Conservation (phyloP, 2,888 invertebrate species). For the Sinopyrophorus schimmeli region DNA sequence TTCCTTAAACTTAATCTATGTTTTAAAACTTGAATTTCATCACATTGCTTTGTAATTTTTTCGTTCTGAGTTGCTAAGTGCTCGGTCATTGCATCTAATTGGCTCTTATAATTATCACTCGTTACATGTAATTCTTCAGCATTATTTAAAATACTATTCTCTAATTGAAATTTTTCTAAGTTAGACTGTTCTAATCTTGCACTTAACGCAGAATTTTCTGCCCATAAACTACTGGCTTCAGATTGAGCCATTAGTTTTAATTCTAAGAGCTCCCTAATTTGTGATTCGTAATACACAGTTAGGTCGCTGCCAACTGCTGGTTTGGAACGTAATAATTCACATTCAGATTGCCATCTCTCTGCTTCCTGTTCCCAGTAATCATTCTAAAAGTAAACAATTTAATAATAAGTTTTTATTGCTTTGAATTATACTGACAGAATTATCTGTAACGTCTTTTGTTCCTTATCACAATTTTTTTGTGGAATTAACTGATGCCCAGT, state of each 20-base stretch:
- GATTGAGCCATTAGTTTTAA: constrained; percentile 46
- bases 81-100: constrained; percentile 76
- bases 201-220: constrained; percentile 54
- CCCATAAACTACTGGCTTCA: constrained; percentile 48
- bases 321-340: constrained; percentile 61
- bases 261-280: constrained; percentile 47
- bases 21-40: constrained; percentile 72
- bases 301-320: constrained; percentile 49
- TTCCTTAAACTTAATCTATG: constrained; percentile 56
- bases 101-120: constrained; percentile 67
- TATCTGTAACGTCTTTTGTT: no score
- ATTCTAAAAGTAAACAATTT: constrained; percentile 31
- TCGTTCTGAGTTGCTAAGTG: constrained; percentile 81
- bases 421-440: not conserved
- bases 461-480: not conserved
- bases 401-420: constrained; percentile 4
- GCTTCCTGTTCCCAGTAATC: constrained; percentile 64
- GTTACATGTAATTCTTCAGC: constrained; percentile 72
- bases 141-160: constrained; percentile 59
- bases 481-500: not conserved
- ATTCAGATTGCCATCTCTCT: constrained; percentile 74
- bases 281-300: constrained; percentile 50
- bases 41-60: constrained; percentile 80
- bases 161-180: constrained; percentile 57
- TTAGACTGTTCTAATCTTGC: constrained; percentile 58